Evolutionary conservation across 92 coral and sea anemone genomes (phyloP).

Genomic region (Heliopora coerulea): DNA sequence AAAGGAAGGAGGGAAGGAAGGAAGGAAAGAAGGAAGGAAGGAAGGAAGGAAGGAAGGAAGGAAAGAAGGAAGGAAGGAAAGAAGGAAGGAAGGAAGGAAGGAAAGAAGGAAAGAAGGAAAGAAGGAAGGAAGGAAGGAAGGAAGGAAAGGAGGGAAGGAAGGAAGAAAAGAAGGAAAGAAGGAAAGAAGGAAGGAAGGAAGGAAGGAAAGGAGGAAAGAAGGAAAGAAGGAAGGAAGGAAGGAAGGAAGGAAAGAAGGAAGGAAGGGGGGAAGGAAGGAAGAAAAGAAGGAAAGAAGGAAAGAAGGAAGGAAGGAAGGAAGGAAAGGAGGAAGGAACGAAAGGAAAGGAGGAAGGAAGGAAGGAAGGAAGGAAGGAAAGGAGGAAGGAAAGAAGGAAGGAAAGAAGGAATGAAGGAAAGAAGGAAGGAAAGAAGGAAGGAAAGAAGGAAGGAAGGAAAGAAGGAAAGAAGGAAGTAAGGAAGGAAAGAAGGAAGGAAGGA

Average conservation of each 20-base stretch:
- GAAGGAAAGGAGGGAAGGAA: neutral
- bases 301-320: neutral
- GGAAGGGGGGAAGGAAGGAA: neutral
- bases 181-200: neutral
- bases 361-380: neutral
- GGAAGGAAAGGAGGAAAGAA: neutral
- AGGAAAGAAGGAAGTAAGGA: neutral
- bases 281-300: neutral
- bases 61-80: too few relatives aligned
- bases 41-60: too few relatives aligned
- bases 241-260: neutral
- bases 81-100: too few relatives aligned
- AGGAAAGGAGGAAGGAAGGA: neutral
- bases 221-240: neutral
- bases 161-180: neutral
- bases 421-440: conserved; percentile 6
- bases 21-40: too few relatives aligned
- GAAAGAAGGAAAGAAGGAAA: neutral
- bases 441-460: neutral
- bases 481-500: neutral
- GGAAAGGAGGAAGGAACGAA: neutral
- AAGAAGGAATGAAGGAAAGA: neutral
- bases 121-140: conserved; percentile 2
- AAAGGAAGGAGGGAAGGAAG: too few relatives aligned
- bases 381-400: neutral